These are phyloP conservation scores for Meliscaeva auricollis DNA, from an alignment of 2,888 invertebrate species.

Conservation along the genomic window DNA sequence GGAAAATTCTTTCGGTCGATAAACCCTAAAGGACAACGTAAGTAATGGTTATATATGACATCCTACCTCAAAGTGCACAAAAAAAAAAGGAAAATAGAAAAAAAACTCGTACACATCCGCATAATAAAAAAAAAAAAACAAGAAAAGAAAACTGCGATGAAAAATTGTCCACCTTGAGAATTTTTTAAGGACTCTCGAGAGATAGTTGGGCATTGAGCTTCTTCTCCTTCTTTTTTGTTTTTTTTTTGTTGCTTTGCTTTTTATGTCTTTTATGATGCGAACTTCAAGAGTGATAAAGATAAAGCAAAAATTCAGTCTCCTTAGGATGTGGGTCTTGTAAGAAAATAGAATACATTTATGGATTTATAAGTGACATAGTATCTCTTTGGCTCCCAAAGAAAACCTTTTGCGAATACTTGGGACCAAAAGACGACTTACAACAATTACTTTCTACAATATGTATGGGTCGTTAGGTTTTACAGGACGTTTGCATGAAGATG, in stretches of 20 bases:
- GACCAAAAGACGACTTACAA: too few relatives aligned
- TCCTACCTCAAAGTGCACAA: slow-evolving; percentile 33
- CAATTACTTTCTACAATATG: neutral
- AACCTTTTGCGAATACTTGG: too few relatives aligned
- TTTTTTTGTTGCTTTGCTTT: neutral
- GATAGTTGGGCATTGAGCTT: slow-evolving; percentile 32
- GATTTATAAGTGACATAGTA: slow-evolving; percentile 56
- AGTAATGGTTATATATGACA: slow-evolving; percentile 53
- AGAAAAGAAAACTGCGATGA: slow-evolving; percentile 50
- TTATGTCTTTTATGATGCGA: slow-evolving; percentile 11
- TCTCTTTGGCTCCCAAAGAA: slow-evolving; percentile 6
- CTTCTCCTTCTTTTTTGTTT: neutral
- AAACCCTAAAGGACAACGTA: slow-evolving; percentile 52
- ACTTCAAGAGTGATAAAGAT: slow-evolving; percentile 20
- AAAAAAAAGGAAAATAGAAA: too few relatives aligned
- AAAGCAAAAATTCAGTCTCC: slow-evolving; percentile 15
- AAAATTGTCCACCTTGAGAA: slow-evolving; percentile 62
- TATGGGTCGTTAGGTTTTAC: too few relatives aligned
- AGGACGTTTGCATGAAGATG: too few relatives aligned
- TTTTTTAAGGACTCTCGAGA: slow-evolving; percentile 49
- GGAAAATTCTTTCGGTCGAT: slow-evolving; percentile 54
- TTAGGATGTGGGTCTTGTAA: slow-evolving; percentile 28
- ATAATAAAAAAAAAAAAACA: neutral
- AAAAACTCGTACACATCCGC: too few relatives aligned
- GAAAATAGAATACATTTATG: slow-evolving; percentile 57